These are phyloP conservation scores for Micrastur ruficollis DNA, from an alignment of 2,797 vertebrate genomes.

Conservation along the genomic window DNA sequence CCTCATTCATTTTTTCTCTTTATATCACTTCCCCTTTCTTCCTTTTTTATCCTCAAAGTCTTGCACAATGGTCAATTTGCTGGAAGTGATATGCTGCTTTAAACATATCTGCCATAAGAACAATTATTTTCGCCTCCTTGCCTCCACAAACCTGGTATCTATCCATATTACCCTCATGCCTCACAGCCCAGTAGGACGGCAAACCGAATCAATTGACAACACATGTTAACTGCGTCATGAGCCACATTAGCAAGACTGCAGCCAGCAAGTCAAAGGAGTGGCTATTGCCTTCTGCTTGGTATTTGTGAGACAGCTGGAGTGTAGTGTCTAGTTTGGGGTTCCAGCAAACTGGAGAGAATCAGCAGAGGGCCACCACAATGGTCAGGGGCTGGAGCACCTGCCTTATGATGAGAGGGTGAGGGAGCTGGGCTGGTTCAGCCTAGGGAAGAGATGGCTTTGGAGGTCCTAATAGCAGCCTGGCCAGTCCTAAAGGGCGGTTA, in stretches of 20 bases:
- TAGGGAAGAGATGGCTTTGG: rapidly evolving
- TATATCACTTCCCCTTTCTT: not conserved
- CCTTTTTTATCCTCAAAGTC: not conserved
- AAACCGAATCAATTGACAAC: not conserved
- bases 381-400: not conserved
- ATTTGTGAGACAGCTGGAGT: not conserved
- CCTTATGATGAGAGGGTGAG: not conserved
- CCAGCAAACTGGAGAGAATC: not conserved
- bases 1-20: not conserved
- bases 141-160: not conserved
- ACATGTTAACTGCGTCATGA: not conserved
- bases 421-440: not conserved
- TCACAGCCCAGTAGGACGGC: not conserved
- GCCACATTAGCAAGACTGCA: not conserved
- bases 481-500: not conserved
- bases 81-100: not conserved
- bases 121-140: not conserved
- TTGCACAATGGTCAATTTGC: not conserved
- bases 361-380: not conserved
- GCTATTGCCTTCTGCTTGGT: not conserved
- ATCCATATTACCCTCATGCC: not conserved
- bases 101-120: not conserved
- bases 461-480: not conserved
- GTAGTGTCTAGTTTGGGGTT: not conserved
- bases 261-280: not conserved